Evolutionary conservation across 2,113 vertebrate genomes (phyloP), one percentile per base, ranked within the genome.

Genomic region (Lasiurus borealis): DNA sequence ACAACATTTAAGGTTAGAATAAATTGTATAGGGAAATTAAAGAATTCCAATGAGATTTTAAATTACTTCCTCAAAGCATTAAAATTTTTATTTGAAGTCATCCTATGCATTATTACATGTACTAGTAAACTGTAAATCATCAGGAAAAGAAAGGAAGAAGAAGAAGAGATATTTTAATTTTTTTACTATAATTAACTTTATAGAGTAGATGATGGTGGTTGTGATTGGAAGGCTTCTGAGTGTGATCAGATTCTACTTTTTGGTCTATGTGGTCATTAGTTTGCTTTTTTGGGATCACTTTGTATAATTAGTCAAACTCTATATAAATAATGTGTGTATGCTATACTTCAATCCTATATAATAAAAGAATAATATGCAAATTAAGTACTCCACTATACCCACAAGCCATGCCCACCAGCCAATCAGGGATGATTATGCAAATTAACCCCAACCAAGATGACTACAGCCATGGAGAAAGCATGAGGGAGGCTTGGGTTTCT

Each of bases 21-120:
- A 81, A 97, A 73, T n/a, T 50, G 11, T 71, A 69, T n/a, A 68
- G 50, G 83, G 25, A 21, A 91, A 76, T 94, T 59, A 83, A 90
- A 93, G 13, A 84, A 92, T 88, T 81, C 50, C 71, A 81, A 72
- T 2, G 36, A 68, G 48, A 54, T 90, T 19, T 57, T 64, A 93
- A 84, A 40, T 94, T 36, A 87, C 16, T 93, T 75, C 31, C 52
- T 85, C 44, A 96, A 94, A 94, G 48, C 82, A 50, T 2, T 89
- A 50, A 62, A 57, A 12, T 57, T 78, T 82, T 86, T 82, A 7
- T 88, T 94, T 88, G 85, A 92, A 87, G 54, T 52, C n/a, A 7
- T 77, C 16, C 44, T 84, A 15, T 46, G 27, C 23, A 57, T 89
- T 44, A 40, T 40, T 40, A 40, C 40, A 40, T 40, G 40, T 40